These are phyloP conservation scores for Smithornis capensis DNA, from an alignment of 2,113 vertebrate species.

Conservation along the genomic window DNA sequence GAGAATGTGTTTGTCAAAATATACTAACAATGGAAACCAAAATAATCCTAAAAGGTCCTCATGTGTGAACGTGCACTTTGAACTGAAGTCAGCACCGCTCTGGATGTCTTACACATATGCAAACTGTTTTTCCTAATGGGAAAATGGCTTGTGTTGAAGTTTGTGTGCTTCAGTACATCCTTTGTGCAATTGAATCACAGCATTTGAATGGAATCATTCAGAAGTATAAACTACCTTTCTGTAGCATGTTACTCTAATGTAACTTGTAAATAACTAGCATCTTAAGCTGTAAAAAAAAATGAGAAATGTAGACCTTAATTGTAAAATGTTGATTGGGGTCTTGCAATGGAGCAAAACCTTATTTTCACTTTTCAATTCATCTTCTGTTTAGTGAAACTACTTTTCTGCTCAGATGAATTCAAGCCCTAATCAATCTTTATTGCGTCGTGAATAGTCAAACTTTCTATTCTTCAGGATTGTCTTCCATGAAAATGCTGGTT, in stretches of 20 bases:
- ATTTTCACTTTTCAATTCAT: neutral
- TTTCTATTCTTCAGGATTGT: neutral
- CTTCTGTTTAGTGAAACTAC: neutral
- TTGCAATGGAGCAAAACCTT: neutral
- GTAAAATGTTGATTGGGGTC: neutral
- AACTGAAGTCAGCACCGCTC: neutral
- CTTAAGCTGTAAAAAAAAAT: neutral
- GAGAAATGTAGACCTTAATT: neutral
- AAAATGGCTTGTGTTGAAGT: rapidly evolving
- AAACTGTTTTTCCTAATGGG: neutral
- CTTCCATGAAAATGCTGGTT: conserved; percentile 30
- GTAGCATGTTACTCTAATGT: neutral
- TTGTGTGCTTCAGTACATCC: neutral
- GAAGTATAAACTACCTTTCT: neutral
- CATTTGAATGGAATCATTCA: neutral
- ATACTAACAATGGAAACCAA: neutral
- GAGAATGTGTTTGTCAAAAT: neutral
- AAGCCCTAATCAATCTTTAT: neutral
- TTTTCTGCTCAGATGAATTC: neutral
- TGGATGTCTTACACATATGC: neutral
- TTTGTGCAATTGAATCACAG: neutral
- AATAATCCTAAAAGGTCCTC: neutral
- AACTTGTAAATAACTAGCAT: neutral
- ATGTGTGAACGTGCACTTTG: rapidly evolving
- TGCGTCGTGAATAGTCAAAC: neutral